phyloP scores from a whole-genome alignment of 2,113 vertebrate genomes.

The Eolophus roseicapilla region DNA sequence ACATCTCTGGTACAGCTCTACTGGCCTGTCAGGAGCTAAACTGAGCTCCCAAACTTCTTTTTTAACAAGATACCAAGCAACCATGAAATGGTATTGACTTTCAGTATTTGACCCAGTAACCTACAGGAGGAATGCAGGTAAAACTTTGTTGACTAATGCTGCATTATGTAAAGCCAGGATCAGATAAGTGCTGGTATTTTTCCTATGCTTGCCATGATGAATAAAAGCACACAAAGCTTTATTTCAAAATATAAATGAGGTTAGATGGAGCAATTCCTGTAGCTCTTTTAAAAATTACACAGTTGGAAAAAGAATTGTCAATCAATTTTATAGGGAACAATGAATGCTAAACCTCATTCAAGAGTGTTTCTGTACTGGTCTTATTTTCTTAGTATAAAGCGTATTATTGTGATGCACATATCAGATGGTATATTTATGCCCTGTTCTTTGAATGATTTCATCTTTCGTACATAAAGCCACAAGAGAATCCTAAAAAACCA shows the following conservation, averaged over 20 bases:
- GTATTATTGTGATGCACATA: slow-evolving; percentile 4
- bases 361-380: neutral
- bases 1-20: neutral
- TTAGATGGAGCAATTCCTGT: neutral
- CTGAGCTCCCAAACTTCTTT: neutral
- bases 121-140: slow-evolving; percentile 38
- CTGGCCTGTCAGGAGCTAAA: neutral
- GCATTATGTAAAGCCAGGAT: slow-evolving; percentile 44
- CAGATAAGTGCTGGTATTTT: slow-evolving; percentile 26
- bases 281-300: slow-evolving; percentile 44
- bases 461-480: neutral
- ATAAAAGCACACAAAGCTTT: slow-evolving; percentile 47
- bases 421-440: slow-evolving; percentile 24
- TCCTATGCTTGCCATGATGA: slow-evolving; percentile 24
- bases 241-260: slow-evolving; percentile 31
- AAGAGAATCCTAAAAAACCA: slow-evolving; percentile 26
- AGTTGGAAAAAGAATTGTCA: slow-evolving; percentile 43
- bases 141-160: slow-evolving; percentile 23
- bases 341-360: slow-evolving; percentile 48
- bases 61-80: neutral
- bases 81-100: slow-evolving; percentile 53
- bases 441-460: slow-evolving; percentile 8
- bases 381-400: neutral
- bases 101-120: slow-evolving; percentile 6
- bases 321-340: slow-evolving; percentile 49